A percentile compares a stretch with the other conserved stretches of the same genome.
Evolutionary conservation across 2,113 vertebrate genomes (phyloP).

Genomic region (Eptesicus fuscus): DNA sequence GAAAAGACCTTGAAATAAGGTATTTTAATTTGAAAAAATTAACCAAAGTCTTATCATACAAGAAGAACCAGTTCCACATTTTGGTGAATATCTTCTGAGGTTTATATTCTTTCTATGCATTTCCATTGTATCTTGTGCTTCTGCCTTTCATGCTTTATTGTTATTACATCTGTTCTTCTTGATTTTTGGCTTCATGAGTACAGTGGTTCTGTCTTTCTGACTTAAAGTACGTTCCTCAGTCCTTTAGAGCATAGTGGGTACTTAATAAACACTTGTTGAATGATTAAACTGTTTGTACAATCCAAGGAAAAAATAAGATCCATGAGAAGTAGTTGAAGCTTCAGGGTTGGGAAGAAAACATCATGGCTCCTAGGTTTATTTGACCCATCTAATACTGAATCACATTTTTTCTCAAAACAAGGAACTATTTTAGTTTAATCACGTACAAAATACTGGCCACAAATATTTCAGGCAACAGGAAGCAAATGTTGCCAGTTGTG

Average conservation of each 20-base stretch:
- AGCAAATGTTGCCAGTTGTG: constrained; percentile 12
- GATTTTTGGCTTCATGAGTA: neutral
- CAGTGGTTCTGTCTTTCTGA: neutral
- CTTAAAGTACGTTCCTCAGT: neutral
- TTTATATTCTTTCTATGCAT: neutral
- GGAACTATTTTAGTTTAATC: constrained; percentile 8
- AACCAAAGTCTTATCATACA: neutral
- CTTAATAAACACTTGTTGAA: neutral
- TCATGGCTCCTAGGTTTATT: neutral
- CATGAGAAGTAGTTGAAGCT: neutral
- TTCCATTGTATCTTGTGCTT: neutral
- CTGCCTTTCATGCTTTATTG: neutral
- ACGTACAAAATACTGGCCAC: neutral
- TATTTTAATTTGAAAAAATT: neutral
- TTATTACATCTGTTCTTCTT: neutral
- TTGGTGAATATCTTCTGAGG: neutral
- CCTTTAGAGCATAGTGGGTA: neutral
- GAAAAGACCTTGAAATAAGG: neutral
- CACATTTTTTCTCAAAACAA: constrained; percentile 37
- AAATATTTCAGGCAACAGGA: constrained; percentile 17
- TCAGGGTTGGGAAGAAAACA: neutral
- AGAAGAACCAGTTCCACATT: neutral
- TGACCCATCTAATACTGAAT: neutral
- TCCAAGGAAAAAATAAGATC: neutral
- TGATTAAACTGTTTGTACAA: neutral